phyloP scores from a whole-genome alignment of 2,888 invertebrate species.

The Leuctra nigra region DNA sequence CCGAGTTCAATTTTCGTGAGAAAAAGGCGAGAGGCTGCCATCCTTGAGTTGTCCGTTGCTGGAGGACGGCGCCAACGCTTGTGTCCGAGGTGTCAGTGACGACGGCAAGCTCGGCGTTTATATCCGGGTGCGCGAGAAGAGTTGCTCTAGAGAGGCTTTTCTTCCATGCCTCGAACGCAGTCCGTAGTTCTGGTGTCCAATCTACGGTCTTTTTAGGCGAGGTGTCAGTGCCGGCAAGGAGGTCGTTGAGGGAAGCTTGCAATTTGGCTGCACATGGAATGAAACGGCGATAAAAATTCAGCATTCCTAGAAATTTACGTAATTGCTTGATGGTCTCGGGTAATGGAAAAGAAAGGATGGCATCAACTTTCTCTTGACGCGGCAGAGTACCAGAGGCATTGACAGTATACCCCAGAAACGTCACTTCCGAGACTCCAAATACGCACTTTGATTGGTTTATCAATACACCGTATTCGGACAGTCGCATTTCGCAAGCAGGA shows the following conservation, averaged over 20 bases:
- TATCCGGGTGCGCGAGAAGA: constrained; percentile 35
- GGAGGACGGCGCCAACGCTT: constrained; percentile 34
- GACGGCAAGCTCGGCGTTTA: constrained; percentile 33
- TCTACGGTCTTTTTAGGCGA: background rate
- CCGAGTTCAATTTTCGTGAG: constrained; percentile 17
- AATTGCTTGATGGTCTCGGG: constrained; percentile 18
- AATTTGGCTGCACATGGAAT: background rate
- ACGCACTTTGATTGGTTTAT: too few species aligned
- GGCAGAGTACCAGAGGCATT: constrained; percentile 5
- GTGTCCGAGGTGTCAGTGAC: constrained; percentile 38
- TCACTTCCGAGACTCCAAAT: too few species aligned
- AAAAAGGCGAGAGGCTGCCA: constrained; percentile 30
- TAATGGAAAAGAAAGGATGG: background rate
- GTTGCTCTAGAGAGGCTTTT: constrained; percentile 23
- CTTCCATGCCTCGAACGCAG: background rate
- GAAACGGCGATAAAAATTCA: constrained; percentile 15
- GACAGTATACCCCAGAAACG: constrained; percentile 18
- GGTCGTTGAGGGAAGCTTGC: constrained; percentile 11
- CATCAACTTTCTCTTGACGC: background rate
- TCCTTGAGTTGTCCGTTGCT: constrained; percentile 32
- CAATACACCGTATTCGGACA: constrained; percentile 30
- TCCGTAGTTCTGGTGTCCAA: background rate
- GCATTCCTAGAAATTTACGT: constrained; percentile 16
- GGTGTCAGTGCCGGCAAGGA: background rate
- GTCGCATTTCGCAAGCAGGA: constrained; percentile 28